These are phyloP conservation scores for Teleogryllus occipitalis DNA, from an alignment of 1,140 invertebrate genomes.

Conservation along the genomic window DNA sequence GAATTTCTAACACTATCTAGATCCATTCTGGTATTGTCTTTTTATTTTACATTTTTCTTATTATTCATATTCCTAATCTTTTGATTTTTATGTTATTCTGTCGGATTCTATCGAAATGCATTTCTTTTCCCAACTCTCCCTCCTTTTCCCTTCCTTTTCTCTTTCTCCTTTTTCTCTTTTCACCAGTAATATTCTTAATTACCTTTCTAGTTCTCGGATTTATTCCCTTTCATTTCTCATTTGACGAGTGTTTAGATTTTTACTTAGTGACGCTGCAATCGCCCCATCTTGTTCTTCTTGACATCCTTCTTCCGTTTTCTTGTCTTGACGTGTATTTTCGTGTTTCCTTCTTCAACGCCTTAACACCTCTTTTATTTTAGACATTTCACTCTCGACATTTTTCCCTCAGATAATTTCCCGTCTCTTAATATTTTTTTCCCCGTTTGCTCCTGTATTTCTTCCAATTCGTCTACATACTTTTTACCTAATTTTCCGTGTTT, in stretches of 20 bases:
- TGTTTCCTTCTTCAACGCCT: background rate
- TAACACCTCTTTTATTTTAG: background rate
- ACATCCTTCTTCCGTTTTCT: background rate
- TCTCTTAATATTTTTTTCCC: background rate
- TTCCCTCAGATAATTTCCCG: background rate
- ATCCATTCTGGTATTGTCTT: background rate
- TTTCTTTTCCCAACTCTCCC: background rate
- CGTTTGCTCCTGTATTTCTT: background rate
- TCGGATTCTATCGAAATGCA: background rate
- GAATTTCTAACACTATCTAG: background rate
- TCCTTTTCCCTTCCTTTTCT: background rate
- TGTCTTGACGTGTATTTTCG: background rate
- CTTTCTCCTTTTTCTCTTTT: background rate
- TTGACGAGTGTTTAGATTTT: background rate
- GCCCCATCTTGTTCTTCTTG: background rate
- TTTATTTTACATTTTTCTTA: background rate
- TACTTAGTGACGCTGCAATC: background rate
- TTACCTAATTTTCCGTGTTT: background rate
- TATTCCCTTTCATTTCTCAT: background rate
- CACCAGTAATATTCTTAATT: background rate
- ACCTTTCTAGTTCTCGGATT: background rate
- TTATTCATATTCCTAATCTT: background rate
- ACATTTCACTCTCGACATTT: background rate
- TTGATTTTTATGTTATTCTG: background rate
- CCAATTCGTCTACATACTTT: background rate